Base-by-base conservation (phyloP, 92 coral and sea anemone genomes). In the Virgularia gustaviana region DNA sequence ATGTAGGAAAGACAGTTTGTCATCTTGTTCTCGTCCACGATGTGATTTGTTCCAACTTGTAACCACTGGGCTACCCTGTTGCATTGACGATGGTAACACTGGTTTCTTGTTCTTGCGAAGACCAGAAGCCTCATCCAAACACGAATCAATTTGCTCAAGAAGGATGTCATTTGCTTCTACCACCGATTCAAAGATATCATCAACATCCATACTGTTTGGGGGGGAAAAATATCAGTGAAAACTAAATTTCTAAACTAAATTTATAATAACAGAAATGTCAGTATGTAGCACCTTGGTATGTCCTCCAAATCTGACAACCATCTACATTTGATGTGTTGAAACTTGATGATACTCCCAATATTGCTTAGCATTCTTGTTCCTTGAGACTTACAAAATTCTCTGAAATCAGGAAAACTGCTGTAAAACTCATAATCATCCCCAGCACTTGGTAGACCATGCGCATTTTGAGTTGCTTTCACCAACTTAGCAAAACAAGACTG, bases 341-440 rank as follows among this genome's bases (percentile, higher is more conserved):
- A 89, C 66, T 61, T 78, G 41, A 92, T 32, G 68, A 92, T 36
- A 20, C 81, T 80, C 2, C 78, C 86, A 16, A 87, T 55, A 75
- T 86, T 86, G 86, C 76, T 81, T 10, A 92, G 73, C 52, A 92
- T 62, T 56, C 92, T 75, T 20, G 82, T 84, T 38, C 98, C 98
- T 72, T 92, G 96, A 27, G 92, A 86, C 30, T 86, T 83, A 58
- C 96, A 81, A 73, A 92, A 92, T 32, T 90, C 98, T 74, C 96
- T 76, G 78, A 92, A 92, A 72, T 89, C 92, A 4, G 92, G 73
- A 71, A 92, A 92, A 55, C 96, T 92, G 88, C 88, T 86, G 68
- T 89, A 92, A 37, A 92, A 92, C 61, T 92, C 98, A 75, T 85
- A 95, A 45, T 92, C 98, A 60, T 89, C 98, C 15, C 98, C 98